Evolutionary conservation across 2,888 invertebrate species (phyloP).

Genomic region (Rapana venosa): DNA sequence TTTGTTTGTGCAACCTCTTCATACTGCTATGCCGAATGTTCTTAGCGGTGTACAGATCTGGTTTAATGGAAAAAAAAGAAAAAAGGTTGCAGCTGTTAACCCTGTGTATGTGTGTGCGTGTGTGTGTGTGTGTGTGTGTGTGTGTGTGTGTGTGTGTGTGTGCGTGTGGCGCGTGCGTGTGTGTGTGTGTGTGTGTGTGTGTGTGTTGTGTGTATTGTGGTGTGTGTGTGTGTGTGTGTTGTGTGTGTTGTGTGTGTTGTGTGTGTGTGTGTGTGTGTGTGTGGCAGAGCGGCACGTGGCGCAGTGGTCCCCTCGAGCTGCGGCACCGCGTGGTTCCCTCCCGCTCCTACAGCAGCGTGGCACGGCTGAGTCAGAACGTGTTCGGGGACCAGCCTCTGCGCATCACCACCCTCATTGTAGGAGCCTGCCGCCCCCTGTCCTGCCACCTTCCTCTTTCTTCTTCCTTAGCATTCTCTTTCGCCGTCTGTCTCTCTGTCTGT

Average conservation of each 20-base stretch:
- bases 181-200: conserved; percentile 7
- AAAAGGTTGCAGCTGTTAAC: too few relatives aligned
- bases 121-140: conserved; percentile 24
- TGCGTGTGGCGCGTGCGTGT: conserved; percentile 27
- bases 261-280: conserved; percentile 19
- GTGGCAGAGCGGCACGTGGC: conserved; percentile 70
- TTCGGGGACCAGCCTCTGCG: conserved; percentile 62
- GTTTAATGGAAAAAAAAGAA: too few relatives aligned
- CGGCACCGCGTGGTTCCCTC: conserved; percentile 62
- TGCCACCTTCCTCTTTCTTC: too few relatives aligned
- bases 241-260: conserved; percentile 40
- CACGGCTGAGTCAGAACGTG: conserved; percentile 58
- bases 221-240: conserved; percentile 42
- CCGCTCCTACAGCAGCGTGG: conserved; percentile 61
- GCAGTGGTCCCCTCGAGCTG: conserved; percentile 55
- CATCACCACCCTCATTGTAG: conserved; percentile 57
- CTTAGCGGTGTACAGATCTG: too few relatives aligned
- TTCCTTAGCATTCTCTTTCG: background rate
- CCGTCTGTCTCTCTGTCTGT: background rate
- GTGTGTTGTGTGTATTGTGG: conserved; percentile 33
- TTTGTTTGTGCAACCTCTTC: too few relatives aligned
- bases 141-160: conserved; percentile 37
- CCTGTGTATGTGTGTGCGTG: background rate
- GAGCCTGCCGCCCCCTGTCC: background rate
- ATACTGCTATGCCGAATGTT: too few relatives aligned